phyloP scores from a whole-genome alignment of 2,113 vertebrate species.

The Odobenus rosmarus region DNA sequence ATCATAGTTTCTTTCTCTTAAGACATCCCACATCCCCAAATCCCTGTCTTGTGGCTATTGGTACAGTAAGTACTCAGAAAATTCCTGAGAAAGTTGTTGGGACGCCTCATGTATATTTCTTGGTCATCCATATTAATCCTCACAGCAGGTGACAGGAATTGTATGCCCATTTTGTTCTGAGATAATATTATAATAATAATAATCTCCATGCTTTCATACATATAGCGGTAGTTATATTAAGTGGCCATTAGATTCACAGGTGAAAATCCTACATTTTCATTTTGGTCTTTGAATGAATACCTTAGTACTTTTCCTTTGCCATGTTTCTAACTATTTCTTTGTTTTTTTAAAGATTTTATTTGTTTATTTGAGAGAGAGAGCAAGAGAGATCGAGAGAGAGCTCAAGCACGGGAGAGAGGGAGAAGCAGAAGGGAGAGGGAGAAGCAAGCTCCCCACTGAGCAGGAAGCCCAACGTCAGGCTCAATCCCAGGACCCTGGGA shows the following conservation, averaged over 20 bases:
- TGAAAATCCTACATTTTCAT: background rate
- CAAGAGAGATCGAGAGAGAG: too few species aligned
- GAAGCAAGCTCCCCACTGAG: too few species aligned
- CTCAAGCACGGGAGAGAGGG: too few species aligned
- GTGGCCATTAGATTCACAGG: background rate
- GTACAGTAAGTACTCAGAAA: background rate
- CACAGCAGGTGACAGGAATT: background rate
- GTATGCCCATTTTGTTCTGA: background rate
- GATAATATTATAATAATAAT: background rate
- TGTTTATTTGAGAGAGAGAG: too few species aligned
- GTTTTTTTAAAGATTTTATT: too few species aligned
- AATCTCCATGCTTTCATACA: background rate
- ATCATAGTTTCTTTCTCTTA: background rate
- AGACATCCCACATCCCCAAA: background rate
- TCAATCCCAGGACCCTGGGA: too few species aligned
- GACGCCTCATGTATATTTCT: background rate
- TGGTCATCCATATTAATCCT: background rate
- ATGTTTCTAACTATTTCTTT: background rate
- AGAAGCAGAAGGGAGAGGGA: too few species aligned
- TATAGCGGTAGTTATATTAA: background rate
- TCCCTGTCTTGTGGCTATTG: background rate
- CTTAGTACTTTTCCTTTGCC: background rate
- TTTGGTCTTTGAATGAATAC: background rate
- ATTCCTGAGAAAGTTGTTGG: background rate
- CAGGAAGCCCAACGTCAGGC: too few species aligned